Base-by-base conservation (phyloP, 1,140 invertebrate species). In the Tribolium madens region DNA sequence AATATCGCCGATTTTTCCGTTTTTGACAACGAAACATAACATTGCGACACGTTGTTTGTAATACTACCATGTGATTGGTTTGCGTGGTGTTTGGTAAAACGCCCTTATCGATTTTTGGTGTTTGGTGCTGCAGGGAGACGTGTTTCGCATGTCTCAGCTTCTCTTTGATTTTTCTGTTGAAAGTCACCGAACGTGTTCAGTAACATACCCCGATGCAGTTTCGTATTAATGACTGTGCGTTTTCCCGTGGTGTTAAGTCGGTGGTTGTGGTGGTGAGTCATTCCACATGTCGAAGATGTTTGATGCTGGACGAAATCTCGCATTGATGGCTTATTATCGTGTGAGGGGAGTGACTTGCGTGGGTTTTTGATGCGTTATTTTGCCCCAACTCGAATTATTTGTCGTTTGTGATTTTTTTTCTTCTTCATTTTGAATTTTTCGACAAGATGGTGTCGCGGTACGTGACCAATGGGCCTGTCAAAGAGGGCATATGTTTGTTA, bases 71-170 rank as follows among this genome's bases (percentile, higher is more conserved):
- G 70, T 50, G 69, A 46, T 57, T 68, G 26, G 10, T 68, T 26
- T 46, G 21, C 68, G 76, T 26, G 13, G 76, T 74, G 53, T 73
- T 76, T 80, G 74, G 76, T 83, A 83, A 83, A 85, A 85, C 84
- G 84, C 84, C 84, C 84, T 85, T 85, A 85, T 85, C 81, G 84
- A 85, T 85, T 85, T 85, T 83, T 83, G 75, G 70, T 80, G 75
- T 77, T 76, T 64, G 68, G 69, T 47, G 60, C 60, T 47, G 60
- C 60, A 64, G 57, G 77, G 76, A 77, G 83, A 81, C 78, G 81
- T 82, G 81, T 78, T 75, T 74, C 26, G 79, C 79, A 80, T 70
- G 77, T 79, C 77, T 53, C 70, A 46, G 71, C 17, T 71, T 9
- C 42, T 46, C 21, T 18, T 17, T 17, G 26, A 5, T 4, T 60